Conservation (phyloP, 2,888 invertebrate genomes). For the Dendrolimus houi region DNA sequence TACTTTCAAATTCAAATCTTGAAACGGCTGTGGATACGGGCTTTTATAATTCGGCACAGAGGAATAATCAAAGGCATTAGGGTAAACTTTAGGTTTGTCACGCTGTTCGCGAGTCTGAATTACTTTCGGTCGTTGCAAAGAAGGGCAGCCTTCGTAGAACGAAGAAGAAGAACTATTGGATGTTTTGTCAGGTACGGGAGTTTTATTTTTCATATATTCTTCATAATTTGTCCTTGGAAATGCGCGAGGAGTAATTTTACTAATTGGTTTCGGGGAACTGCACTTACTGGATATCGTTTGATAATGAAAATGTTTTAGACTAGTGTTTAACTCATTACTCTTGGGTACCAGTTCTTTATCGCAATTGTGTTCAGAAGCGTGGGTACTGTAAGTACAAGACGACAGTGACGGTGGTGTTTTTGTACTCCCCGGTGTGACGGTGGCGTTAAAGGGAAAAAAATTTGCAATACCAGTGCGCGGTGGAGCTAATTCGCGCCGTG, state of each 20-base stretch:
- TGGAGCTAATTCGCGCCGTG: not conserved
- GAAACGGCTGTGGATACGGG: slow-evolving; percentile 20
- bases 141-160: slow-evolving; percentile 11
- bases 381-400: slow-evolving; percentile 18
- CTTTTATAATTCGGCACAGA: slow-evolving; percentile 24
- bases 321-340: no score
- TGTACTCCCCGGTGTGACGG: slow-evolving; percentile 7
- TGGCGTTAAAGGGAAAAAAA: slow-evolving; percentile 28
- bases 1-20: slow-evolving; percentile 15
- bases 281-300: no score
- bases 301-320: no score
- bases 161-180: not conserved
- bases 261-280: slow-evolving; percentile 1
- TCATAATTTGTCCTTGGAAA: slow-evolving; percentile 5
- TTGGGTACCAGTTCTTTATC: no score
- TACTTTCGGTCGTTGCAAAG: slow-evolving; percentile 20
- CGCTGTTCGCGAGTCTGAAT: slow-evolving; percentile 24
- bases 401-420: slow-evolving; percentile 5
- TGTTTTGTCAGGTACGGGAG: slow-evolving; percentile 1
- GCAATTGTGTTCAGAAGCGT: slow-evolving; percentile 1
- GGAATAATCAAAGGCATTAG: slow-evolving; percentile 23
- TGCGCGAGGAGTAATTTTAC: slow-evolving; percentile 4
- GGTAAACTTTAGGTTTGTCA: slow-evolving; percentile 22
- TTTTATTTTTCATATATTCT: slow-evolving; percentile 2
- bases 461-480: slow-evolving; percentile 22